Evolutionary conservation across 2,888 invertebrate genomes (phyloP), one percentile per base, ranked within the genome.

Genomic region (Phengaris alcon): DNA sequence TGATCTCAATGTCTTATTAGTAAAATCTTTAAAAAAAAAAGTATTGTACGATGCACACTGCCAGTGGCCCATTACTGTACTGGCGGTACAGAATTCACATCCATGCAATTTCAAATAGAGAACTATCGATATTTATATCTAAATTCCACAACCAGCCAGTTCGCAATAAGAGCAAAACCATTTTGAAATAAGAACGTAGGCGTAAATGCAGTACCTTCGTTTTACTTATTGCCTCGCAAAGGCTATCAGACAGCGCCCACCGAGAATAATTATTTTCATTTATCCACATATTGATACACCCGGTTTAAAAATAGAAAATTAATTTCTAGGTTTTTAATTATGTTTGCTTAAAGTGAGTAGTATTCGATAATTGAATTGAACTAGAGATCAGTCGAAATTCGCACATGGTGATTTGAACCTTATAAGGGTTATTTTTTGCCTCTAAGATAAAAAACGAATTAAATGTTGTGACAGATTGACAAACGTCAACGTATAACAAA

Each of bases 171-270:
- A 54, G 72, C 52, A 72, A 72, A 52, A 70, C 48, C 48, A 51
- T 52, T 52, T 72, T 72, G 72, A 72, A 72, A 54, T 54, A 54
- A 72, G 72, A 72, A 22, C 72, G 72, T 72, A 72, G 72, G 72
- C 54, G 72, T 72, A 35, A 72, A 72, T 44, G 64, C 52, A 52
- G 52, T 64, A 44, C 64, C 64, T 64, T 64, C 13, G 64, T 44
- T 64, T 64, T 64, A 64, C 35, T 64, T 64, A 64, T 64, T 64
- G 64, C 64, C 12, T 64, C 35, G 64, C 64, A 64, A 10, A 44
- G 12, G 35, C 64, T 35, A 64, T 35, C 35, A 35, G 64, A 44
- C 64, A 64, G 64, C 64, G 35, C 64, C 35, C 64, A 64, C 64
- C 35, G 35, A 64, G 35, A 64, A 64, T 64, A 64, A 64, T 64